Percentiles rank a stretch among this genome's conserved stretches.
Conservation (phyloP, 2,888 invertebrate genomes). For the Drosophila nigritarsus region DNA sequence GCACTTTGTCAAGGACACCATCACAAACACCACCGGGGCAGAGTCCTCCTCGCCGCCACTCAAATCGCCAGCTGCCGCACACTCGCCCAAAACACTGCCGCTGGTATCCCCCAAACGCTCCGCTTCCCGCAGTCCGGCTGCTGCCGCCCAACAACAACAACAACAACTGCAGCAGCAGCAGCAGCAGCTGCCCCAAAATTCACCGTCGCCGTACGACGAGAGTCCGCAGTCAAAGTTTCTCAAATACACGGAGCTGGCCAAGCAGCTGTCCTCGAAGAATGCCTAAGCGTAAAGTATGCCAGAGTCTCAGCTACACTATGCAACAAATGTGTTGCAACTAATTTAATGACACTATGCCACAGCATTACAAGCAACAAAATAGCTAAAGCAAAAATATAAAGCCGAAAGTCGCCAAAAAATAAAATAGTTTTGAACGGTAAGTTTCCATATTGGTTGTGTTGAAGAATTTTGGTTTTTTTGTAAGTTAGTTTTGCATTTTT, state of each 20-base stretch:
- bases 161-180: conserved; percentile 32
- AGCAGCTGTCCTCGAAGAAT: conserved; percentile 98
- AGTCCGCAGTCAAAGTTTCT: conserved; percentile 98
- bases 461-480: background rate
- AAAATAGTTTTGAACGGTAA: background rate
- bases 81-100: conserved; percentile 73
- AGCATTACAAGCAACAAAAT: background rate
- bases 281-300: conserved; percentile 86
- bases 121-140: conserved; percentile 74
- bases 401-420: background rate
- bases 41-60: conserved; percentile 85
- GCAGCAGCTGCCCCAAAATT: conserved; percentile 47
- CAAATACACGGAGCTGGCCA: conserved; percentile 99
- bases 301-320: background rate
- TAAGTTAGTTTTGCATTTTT: background rate
- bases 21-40: conserved; percentile 86
- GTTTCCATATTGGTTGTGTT: background rate
- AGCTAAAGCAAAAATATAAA: background rate
- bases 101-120: conserved; percentile 75
- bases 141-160: conserved; percentile 22
- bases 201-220: conserved; percentile 89
- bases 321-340: background rate
- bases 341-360: background rate
- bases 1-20: conserved; percentile 95
- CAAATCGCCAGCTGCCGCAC: conserved; percentile 65